Conservation (phyloP, 2,113 vertebrate genomes). For the Oxyura jamaicensis region DNA sequence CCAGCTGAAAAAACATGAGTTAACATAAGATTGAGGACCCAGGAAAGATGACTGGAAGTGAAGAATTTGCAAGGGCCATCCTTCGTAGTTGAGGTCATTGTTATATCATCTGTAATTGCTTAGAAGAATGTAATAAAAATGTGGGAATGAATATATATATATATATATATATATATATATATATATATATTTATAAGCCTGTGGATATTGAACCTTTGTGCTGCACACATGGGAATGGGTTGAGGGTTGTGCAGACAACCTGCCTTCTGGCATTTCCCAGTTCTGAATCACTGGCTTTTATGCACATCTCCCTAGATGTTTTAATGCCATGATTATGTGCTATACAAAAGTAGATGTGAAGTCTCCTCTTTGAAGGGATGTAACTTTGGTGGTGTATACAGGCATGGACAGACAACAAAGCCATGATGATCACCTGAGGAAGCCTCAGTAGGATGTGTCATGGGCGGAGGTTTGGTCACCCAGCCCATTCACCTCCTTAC, state of each 20-base stretch:
- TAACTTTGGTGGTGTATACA: not conserved
- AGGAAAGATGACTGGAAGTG: not conserved
- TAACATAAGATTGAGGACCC: not conserved
- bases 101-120: not conserved
- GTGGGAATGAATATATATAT: not conserved
- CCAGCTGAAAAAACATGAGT: not conserved
- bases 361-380: rapidly evolving
- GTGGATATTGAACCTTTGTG: not conserved
- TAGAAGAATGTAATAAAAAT: not conserved
- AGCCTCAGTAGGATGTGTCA: not conserved
- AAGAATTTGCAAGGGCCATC: not conserved
- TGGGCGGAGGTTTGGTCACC: not conserved
- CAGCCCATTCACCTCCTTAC: rapidly evolving
- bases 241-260: not conserved
- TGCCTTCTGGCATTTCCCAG: not conserved
- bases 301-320: not conserved
- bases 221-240: not conserved
- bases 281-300: not conserved
- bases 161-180: too few relatives aligned
- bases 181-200: not conserved
- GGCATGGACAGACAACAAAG: not conserved
- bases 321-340: not conserved
- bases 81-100: not conserved
- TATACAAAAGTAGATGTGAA: not conserved
- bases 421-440: not conserved